These are phyloP conservation scores for Baccha elongata DNA, from an alignment of 2,888 invertebrate genomes.

Conservation along the genomic window DNA sequence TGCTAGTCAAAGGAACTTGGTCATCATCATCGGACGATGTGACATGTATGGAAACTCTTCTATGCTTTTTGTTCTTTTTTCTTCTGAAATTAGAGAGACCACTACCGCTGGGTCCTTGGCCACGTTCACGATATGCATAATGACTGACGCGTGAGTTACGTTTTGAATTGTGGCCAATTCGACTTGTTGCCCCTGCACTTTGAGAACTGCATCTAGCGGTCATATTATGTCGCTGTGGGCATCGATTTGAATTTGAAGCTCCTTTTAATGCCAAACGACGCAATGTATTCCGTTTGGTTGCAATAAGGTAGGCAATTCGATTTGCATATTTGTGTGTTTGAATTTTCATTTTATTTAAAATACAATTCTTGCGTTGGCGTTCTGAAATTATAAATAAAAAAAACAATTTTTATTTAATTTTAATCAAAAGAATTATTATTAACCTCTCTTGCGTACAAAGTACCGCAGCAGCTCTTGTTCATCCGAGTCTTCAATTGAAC, in stretches of 20 bases:
- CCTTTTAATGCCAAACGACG: conserved; percentile 86
- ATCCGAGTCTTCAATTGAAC: conserved; percentile 79
- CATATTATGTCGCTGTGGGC: conserved; percentile 75
- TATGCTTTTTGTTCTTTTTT: conserved; percentile 74
- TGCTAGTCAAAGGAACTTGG: conserved; percentile 40
- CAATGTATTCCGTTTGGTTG: conserved; percentile 87
- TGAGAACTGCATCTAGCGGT: conserved; percentile 49
- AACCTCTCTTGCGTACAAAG: conserved; percentile 65
- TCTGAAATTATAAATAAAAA: conserved; percentile 77
- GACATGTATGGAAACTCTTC: conserved; percentile 37
- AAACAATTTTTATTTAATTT: not conserved
- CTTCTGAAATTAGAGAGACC: conserved; percentile 66
- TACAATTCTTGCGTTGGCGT: conserved; percentile 82
- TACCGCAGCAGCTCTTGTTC: conserved; percentile 71
- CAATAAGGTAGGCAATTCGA: conserved; percentile 88
- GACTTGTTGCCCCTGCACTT: conserved; percentile 36
- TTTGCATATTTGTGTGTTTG: conserved; percentile 84
- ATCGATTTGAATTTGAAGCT: conserved; percentile 78
- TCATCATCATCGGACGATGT: conserved; percentile 65
- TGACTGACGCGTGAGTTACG: conserved; percentile 53
- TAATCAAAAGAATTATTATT: not conserved
- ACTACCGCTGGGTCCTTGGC: conserved; percentile 63
- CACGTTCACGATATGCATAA: conserved; percentile 58
- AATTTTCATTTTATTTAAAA: conserved; percentile 79
- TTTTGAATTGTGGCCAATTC: conserved; percentile 55